Conservation (phyloP, 2,113 vertebrate species). For the Neotragus moschatus region DNA sequence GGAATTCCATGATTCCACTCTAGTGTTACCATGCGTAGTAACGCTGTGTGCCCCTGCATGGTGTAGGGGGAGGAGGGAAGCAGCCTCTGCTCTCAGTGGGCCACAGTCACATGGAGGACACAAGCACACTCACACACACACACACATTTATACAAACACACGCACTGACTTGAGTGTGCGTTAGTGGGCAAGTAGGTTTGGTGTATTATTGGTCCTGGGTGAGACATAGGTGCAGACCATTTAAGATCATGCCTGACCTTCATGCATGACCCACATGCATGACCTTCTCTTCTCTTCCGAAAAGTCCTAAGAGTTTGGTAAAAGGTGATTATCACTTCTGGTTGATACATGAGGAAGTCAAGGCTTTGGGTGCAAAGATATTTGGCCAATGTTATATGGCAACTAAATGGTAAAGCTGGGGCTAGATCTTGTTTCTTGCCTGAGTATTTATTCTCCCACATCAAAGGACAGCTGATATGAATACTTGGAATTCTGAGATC, state of each 20-base stretch:
- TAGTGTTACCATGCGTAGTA: rapidly evolving
- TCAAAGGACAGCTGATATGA: not conserved
- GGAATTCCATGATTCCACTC: not conserved
- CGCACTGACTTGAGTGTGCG: rapidly evolving
- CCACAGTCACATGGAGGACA: not conserved
- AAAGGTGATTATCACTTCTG: not conserved
- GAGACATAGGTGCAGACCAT: not conserved
- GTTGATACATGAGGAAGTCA: not conserved
- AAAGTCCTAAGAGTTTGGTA: not conserved
- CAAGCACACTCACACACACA: no score
- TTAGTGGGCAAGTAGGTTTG: not conserved
- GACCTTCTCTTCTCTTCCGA: not conserved
- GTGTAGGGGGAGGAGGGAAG: rapidly evolving
- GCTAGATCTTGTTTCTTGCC: not conserved
- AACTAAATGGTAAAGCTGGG: not conserved
- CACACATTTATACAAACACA: not conserved
- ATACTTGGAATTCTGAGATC: not conserved
- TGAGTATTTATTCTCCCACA: not conserved
- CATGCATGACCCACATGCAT: not conserved
- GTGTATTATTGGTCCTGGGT: rapidly evolving
- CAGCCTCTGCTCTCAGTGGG: not conserved
- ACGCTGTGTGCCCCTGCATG: not conserved
- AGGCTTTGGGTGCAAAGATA: not conserved
- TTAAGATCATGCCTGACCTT: not conserved
- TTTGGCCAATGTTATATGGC: not conserved